Evolutionary conservation across 1,140 invertebrate genomes (phyloP).

Genomic region (Acromyrmex charruanus): DNA sequence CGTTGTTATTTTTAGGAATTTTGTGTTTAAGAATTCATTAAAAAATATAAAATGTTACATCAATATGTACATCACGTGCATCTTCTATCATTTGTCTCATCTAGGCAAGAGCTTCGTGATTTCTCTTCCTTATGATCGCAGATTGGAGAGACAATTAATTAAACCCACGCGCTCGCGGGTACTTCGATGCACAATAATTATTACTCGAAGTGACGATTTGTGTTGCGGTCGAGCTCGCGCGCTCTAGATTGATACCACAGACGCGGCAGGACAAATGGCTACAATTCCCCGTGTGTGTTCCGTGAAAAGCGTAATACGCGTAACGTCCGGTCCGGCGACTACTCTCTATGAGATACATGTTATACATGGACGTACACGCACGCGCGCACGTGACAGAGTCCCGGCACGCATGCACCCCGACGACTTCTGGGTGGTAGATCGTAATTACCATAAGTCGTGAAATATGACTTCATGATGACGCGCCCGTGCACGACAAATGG

Average conservation of each 20-base stretch:
- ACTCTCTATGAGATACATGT: slow-evolving; percentile 26
- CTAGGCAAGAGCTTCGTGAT: not conserved
- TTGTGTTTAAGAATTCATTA: not conserved
- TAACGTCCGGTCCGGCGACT: slow-evolving; percentile 35
- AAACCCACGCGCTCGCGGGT: slow-evolving; percentile 40
- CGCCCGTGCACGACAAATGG: slow-evolving; percentile 80
- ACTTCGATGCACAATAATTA: slow-evolving; percentile 72
- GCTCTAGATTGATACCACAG: slow-evolving; percentile 78
- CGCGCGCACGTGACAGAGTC: slow-evolving; percentile 75
- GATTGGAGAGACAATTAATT: slow-evolving; percentile 55
- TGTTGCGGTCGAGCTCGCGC: slow-evolving; percentile 68
- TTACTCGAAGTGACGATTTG: slow-evolving; percentile 77
- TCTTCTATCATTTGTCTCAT: slow-evolving; percentile 12
- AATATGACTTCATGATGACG: slow-evolving; percentile 86
- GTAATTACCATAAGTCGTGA: slow-evolving; percentile 86
- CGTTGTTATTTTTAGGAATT: not conserved
- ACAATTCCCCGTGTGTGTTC: slow-evolving; percentile 73
- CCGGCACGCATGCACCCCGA: slow-evolving; percentile 70
- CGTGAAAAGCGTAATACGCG: slow-evolving; percentile 82
- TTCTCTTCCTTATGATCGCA: slow-evolving; percentile 12
- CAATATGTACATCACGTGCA: not conserved
- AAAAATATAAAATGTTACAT: not conserved
- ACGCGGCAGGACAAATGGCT: slow-evolving; percentile 71
- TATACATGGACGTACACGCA: slow-evolving; percentile 16
- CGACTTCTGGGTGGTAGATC: slow-evolving; percentile 83